Evolutionary conservation across 1,140 invertebrate species (phyloP).

Genomic region (Drosophila sulfurigaster): DNA sequence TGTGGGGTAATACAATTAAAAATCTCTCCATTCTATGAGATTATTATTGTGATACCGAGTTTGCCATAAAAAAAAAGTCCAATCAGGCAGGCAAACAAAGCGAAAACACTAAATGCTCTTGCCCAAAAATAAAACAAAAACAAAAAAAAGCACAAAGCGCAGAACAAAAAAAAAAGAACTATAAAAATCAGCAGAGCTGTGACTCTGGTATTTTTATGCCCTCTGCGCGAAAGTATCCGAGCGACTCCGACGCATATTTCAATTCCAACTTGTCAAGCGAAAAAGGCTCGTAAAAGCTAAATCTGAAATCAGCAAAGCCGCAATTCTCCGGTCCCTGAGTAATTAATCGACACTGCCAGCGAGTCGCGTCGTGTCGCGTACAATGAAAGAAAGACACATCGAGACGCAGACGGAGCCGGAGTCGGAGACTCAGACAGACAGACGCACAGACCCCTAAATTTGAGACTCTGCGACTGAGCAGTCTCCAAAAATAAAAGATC

Average conservation of each 20-base stretch:
- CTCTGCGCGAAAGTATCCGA: conserved; percentile 66
- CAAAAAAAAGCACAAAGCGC: conserved; percentile 41
- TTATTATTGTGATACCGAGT: conserved; percentile 33
- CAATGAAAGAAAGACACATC: conserved; percentile 31
- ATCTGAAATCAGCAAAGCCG: conserved; percentile 75
- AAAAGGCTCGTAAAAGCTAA: conserved; percentile 77
- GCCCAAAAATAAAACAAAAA: conserved; percentile 64
- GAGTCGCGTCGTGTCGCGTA: conserved; percentile 41
- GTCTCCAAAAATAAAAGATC: conserved; percentile 18
- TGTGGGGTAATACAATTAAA: background rate
- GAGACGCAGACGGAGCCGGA: conserved; percentile 23
- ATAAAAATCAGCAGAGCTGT: conserved; percentile 52
- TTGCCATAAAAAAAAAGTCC: conserved; percentile 41
- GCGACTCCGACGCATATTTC: conserved; percentile 67
- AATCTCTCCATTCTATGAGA: conserved; percentile 35
- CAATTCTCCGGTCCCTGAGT: conserved; percentile 54
- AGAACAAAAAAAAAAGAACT: conserved; percentile 18
- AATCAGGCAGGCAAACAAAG: conserved; percentile 54
- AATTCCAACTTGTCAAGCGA: conserved; percentile 70
- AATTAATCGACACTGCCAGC: conserved; percentile 69
- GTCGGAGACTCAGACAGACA: conserved; percentile 35
- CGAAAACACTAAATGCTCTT: conserved; percentile 59
- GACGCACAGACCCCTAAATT: conserved; percentile 30
- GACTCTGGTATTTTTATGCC: conserved; percentile 75
- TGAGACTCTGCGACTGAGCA: background rate